phyloP scores from a whole-genome alignment of 2,888 invertebrate genomes.

The Vandiemenella viatica region DNA sequence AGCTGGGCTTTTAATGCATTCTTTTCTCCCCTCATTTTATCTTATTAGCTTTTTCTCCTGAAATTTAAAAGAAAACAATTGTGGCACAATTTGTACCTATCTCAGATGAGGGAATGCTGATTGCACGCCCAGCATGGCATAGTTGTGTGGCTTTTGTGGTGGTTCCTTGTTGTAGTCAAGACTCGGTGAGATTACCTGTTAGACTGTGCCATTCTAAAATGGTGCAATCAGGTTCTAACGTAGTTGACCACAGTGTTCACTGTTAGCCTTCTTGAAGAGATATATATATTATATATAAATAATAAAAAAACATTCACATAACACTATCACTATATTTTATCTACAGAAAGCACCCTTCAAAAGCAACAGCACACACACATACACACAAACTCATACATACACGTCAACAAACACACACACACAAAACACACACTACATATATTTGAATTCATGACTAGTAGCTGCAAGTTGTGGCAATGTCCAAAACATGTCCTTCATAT shows the following conservation, averaged over 20 bases:
- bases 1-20: no score
- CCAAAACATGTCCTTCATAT: constrained; percentile 14
- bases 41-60: no score
- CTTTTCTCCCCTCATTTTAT: no score
- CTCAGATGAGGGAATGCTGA: not conserved
- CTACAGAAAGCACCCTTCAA: constrained; percentile 12
- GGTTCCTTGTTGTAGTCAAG: not conserved
- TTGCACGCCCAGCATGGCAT: not conserved
- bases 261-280: constrained; percentile 12
- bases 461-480: constrained; percentile 10
- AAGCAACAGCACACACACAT: constrained; percentile 1
- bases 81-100: not conserved
- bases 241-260: constrained; percentile 13
- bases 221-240: constrained; percentile 6
- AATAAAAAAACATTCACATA: constrained; percentile 3
- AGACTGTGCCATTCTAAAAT: constrained; percentile 1
- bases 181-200: not conserved
- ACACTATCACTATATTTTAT: constrained; percentile 10
- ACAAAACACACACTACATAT: constrained; percentile 2
- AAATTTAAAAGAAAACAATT: no score
- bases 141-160: not conserved
- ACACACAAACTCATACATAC: constrained; percentile 1
- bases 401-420: not conserved
- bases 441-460: no score
- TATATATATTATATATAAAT: no score